Evolutionary conservation across 2,888 invertebrate species (phyloP).

Genomic region (Pyrrhosoma nymphula): DNA sequence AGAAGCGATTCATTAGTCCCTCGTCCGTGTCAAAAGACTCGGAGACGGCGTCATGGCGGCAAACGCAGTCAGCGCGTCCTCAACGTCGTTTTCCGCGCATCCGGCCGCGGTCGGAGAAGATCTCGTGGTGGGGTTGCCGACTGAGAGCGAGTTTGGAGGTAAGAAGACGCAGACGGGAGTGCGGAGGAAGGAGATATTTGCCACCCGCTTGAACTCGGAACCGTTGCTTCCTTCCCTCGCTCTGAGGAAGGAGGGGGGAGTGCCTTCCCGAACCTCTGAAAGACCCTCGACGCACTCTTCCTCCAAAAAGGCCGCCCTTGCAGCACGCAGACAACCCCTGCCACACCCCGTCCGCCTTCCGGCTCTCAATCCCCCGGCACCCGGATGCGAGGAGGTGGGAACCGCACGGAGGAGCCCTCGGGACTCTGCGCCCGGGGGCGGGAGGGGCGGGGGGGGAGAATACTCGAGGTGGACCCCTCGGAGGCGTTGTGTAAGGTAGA

Average conservation of each 20-base stretch:
- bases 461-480: not conserved
- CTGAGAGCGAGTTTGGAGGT: not conserved
- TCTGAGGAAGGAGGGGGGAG: too few species aligned
- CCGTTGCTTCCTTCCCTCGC: not conserved
- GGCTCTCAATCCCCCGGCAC: not conserved
- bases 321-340: not conserved
- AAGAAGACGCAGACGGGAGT: too few species aligned
- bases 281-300: not conserved
- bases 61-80: not conserved
- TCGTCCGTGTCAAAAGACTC: not conserved
- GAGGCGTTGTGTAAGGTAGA: too few species aligned
- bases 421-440: not conserved
- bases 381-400: conserved; percentile 29
- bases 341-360: not conserved
- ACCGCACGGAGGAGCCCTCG: conserved; percentile 16
- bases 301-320: not conserved
- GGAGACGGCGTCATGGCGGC: not conserved
- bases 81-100: not conserved
- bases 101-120: not conserved
- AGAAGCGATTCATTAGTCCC: not conserved
- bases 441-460: not conserved
- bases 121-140: not conserved
- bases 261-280: not conserved
- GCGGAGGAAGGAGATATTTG: conserved; percentile 46
- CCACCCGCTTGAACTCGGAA: conserved; percentile 44